Conservation (phyloP, 2,888 invertebrate species). For the Ormyrus rosae region DNA sequence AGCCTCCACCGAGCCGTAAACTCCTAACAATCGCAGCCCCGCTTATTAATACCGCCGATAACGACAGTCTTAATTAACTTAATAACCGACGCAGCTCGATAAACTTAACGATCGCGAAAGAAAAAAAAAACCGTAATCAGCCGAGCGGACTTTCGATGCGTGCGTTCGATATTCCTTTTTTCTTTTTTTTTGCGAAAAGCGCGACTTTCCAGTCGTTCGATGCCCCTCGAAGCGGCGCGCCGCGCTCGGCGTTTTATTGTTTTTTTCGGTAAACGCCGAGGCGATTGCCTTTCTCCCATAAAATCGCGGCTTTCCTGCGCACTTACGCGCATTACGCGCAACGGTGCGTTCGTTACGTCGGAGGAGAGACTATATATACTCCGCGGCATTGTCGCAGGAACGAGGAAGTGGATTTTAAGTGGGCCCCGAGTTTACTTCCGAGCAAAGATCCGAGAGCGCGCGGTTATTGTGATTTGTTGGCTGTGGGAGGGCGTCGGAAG, state of each 20-base stretch:
- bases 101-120: constrained; percentile 6
- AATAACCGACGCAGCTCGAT: background rate
- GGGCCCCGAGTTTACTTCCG: no score
- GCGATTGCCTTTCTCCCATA: constrained; percentile 23
- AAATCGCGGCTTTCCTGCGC: constrained; percentile 3
- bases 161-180: background rate
- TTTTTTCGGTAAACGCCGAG: background rate
- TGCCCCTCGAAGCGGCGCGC: no score
- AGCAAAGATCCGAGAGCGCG: no score
- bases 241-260: no score
- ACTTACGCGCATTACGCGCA: constrained; percentile 6
- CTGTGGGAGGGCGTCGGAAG: no score
- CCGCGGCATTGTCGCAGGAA: constrained; percentile 17
- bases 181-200: constrained; percentile 10
- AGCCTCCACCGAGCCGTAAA: background rate
- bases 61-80: constrained; percentile 3
- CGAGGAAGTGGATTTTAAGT: constrained; percentile 14
- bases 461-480: no score
- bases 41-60: background rate
- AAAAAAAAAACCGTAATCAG: constrained; percentile 2
- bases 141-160: background rate
- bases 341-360: background rate
- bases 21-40: background rate
- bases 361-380: no score
- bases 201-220: background rate